Percentiles rank a stretch among this genome's conserved stretches.
Evolutionary conservation across 2,888 invertebrate genomes (phyloP).

Genomic region (Ormyrus nitidulus): DNA sequence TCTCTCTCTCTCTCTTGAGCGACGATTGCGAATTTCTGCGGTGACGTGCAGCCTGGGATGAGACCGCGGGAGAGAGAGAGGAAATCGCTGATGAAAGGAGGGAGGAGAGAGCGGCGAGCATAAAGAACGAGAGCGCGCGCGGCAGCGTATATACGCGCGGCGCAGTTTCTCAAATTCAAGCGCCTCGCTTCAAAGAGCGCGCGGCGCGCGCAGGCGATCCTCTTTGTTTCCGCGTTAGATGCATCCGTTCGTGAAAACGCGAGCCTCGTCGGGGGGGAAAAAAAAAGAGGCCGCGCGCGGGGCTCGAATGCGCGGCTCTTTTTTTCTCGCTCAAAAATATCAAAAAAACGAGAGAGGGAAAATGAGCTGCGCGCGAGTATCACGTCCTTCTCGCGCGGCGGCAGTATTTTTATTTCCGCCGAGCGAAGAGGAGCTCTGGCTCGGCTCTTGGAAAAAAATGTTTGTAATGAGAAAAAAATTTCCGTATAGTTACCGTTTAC

Average conservation of each 20-base stretch:
- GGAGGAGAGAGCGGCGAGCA: background rate
- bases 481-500: constrained; percentile 47
- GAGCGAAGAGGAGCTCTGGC: background rate
- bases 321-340: constrained; percentile 40
- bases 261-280: background rate
- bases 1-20: background rate
- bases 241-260: constrained; percentile 51
- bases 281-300: background rate
- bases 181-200: constrained; percentile 51
- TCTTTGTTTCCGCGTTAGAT: constrained; percentile 46
- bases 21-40: constrained; percentile 45
- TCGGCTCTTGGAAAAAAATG: constrained; percentile 36
- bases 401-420: constrained; percentile 50
- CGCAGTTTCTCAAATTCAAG: constrained; percentile 47
- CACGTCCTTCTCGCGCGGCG: constrained; percentile 23
- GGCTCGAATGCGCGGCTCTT: too few species aligned
- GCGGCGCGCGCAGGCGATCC: constrained; percentile 40
- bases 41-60: background rate
- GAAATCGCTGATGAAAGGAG: constrained; percentile 22
- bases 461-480: constrained; percentile 52
- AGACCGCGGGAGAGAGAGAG: background rate
- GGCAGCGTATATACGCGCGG: constrained; percentile 1
- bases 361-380: constrained; percentile 22
- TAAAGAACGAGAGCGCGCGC: background rate
- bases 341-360: constrained; percentile 1